Percentiles rank a stretch among this genome's conserved stretches.
These are phyloP conservation scores for Arnoldichthys spilopterus DNA, from an alignment of 2,797 vertebrate species.

Conservation along the genomic window DNA sequence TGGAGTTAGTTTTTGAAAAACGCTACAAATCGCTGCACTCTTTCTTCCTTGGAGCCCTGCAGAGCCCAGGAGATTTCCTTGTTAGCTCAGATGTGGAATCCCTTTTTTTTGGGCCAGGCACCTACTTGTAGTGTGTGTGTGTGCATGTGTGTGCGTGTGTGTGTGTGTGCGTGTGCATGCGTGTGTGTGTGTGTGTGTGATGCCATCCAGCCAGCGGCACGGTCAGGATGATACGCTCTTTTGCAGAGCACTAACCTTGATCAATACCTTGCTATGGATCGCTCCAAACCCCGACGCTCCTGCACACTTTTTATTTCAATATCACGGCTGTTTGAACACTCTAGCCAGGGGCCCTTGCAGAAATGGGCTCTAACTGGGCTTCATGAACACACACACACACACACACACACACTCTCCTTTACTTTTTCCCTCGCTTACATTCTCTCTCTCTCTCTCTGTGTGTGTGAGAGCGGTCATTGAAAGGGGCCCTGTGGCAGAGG, in stretches of 20 bases:
- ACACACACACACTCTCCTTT: background rate
- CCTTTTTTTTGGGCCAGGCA: conserved; percentile 36
- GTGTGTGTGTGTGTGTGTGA: conserved; percentile 53
- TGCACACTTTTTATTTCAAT: conserved; percentile 78
- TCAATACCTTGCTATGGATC: conserved; percentile 83
- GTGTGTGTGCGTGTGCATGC: conserved; percentile 48
- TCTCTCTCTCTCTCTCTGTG: conserved; percentile 8
- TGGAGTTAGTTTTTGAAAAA: conserved; percentile 28
- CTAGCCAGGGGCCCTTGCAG: conserved; percentile 75
- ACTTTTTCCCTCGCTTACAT: background rate
- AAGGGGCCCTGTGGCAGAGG: conserved; percentile 77
- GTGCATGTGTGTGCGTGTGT: conserved; percentile 45
- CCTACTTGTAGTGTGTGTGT: conserved; percentile 29
- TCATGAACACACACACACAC: conserved; percentile 54
- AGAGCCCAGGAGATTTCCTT: conserved; percentile 55
- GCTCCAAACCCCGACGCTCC: conserved; percentile 74
- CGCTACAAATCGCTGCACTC: conserved; percentile 27
- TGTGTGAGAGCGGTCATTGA: conserved; percentile 61
- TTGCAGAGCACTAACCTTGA: conserved; percentile 82
- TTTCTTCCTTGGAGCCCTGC: conserved; percentile 33
- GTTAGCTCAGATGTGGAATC: conserved; percentile 62
- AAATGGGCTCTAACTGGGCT: conserved; percentile 60
- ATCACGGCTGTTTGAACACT: conserved; percentile 81
- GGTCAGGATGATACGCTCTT: conserved; percentile 68
- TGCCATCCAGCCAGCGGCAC: conserved; percentile 69